These are phyloP conservation scores for Rhodophaea formosa DNA, from an alignment of 2,888 invertebrate species.

Conservation along the genomic window DNA sequence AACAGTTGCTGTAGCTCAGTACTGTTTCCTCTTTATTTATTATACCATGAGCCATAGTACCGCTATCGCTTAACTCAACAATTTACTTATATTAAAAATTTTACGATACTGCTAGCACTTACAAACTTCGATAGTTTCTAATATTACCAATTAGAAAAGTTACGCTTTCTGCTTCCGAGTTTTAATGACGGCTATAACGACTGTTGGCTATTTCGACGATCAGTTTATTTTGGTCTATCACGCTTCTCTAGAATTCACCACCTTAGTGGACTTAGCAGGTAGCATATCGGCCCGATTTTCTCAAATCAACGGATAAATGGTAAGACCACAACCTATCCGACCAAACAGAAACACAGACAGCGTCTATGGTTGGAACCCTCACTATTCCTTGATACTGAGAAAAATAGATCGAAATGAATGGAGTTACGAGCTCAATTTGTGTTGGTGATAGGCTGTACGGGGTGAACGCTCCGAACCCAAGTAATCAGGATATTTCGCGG, in stretches of 20 bases:
- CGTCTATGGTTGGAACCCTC: slow-evolving; percentile 25
- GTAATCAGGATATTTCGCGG: slow-evolving; percentile 52
- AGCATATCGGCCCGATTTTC: slow-evolving; percentile 18
- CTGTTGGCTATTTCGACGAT: no score
- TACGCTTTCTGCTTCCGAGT: no score
- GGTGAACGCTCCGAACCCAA: slow-evolving; percentile 35
- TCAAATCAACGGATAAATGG: slow-evolving; percentile 39
- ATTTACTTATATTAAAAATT: no score
- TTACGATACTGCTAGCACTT: no score
- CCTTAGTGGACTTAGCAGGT: background rate
- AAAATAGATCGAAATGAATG: slow-evolving; percentile 23
- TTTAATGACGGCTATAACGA: no score
- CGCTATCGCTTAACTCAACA: no score
- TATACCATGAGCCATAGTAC: no score
- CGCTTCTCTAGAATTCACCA: background rate
- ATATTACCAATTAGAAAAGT: no score
- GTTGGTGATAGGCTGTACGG: slow-evolving; percentile 28
- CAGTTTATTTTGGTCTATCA: background rate
- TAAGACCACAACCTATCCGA: slow-evolving; percentile 37
- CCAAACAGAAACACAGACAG: slow-evolving; percentile 35
- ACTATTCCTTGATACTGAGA: slow-evolving; percentile 28
- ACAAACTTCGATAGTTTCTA: no score
- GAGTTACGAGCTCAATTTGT: slow-evolving; percentile 30
- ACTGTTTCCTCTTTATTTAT: no score
- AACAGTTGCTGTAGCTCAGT: no score